These are phyloP conservation scores for Neolamprologus ventralis DNA, from an alignment of 2,113 vertebrate species.

Conservation along the genomic window DNA sequence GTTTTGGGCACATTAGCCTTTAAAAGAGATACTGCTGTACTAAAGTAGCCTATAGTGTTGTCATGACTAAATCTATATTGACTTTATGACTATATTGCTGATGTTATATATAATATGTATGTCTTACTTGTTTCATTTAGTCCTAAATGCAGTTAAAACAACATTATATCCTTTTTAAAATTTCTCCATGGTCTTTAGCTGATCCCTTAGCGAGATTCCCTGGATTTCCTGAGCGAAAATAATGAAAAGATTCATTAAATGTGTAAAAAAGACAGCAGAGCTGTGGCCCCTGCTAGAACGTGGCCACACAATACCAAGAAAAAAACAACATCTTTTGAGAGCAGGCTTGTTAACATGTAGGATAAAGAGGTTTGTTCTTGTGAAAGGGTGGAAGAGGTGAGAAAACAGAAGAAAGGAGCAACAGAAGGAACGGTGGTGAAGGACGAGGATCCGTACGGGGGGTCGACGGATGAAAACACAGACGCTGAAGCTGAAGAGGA, in stretches of 20 bases:
- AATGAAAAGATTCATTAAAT: background rate
- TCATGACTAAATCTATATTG: background rate
- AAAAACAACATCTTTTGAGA: background rate
- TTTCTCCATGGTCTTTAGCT: background rate
- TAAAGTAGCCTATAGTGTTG: background rate
- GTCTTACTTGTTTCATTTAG: background rate
- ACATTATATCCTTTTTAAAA: background rate
- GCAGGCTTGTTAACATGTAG: background rate
- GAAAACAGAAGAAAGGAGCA: conserved; percentile 43
- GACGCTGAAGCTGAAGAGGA: conserved; percentile 74
- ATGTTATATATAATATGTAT: background rate
- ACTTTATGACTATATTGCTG: background rate
- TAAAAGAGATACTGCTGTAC: background rate
- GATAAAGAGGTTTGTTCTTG: background rate
- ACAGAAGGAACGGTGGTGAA: background rate
- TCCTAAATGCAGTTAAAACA: background rate
- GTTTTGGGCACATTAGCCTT: background rate
- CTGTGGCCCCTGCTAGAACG: background rate
- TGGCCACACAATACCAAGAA: background rate
- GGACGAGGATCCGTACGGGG: conserved; percentile 75
- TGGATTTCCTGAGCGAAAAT: fast-evolving
- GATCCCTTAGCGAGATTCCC: background rate
- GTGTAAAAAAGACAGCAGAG: background rate
- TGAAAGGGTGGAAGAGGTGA: conserved; percentile 70
- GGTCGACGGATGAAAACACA: conserved; percentile 87